A percentile compares a stretch with the other conserved stretches of the same genome.
Conservation (phyloP, 2,888 invertebrate species). For the Desoria tigrina region DNA sequence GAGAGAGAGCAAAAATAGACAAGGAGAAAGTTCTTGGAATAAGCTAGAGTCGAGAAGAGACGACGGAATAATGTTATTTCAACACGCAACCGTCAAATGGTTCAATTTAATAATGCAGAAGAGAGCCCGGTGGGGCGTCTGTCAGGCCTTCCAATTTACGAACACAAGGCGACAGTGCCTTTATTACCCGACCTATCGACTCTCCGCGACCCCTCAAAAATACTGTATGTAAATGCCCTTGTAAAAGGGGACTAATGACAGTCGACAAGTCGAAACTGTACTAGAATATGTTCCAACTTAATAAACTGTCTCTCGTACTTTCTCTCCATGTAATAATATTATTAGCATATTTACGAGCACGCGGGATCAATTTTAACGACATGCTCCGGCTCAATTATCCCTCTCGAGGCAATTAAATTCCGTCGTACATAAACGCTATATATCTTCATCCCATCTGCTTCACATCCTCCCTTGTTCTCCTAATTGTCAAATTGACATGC, state of each 20-base stretch:
- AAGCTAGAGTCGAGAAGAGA: neutral
- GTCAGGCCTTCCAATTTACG: neutral
- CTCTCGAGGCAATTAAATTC: constrained; percentile 1
- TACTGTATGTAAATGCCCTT: too few relatives aligned
- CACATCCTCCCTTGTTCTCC: too few relatives aligned
- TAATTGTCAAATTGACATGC: too few relatives aligned
- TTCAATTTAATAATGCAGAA: constrained; percentile 13
- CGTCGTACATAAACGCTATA: too few relatives aligned
- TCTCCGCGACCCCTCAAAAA: too few relatives aligned
- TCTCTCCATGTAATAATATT: too few relatives aligned
- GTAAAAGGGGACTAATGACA: too few relatives aligned
- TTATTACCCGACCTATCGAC: neutral
- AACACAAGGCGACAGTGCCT: neutral
- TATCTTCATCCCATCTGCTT: too few relatives aligned
- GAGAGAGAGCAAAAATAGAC: neutral
- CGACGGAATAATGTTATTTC: constrained; percentile 12
- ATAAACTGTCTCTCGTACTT: too few relatives aligned
- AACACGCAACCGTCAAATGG: constrained; percentile 9
- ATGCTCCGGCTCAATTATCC: neutral
- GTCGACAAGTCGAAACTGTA: too few relatives aligned
- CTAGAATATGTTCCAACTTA: too few relatives aligned
- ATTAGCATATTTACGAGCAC: constrained; percentile 11
- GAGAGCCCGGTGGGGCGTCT: constrained; percentile 3
- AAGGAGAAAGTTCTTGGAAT: neutral
- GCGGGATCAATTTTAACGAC: neutral